A percentile compares a stretch with the other conserved stretches of the same genome.
These are phyloP conservation scores for Muntiacus reevesi DNA, from an alignment of 2,113 vertebrate genomes.

Conservation along the genomic window DNA sequence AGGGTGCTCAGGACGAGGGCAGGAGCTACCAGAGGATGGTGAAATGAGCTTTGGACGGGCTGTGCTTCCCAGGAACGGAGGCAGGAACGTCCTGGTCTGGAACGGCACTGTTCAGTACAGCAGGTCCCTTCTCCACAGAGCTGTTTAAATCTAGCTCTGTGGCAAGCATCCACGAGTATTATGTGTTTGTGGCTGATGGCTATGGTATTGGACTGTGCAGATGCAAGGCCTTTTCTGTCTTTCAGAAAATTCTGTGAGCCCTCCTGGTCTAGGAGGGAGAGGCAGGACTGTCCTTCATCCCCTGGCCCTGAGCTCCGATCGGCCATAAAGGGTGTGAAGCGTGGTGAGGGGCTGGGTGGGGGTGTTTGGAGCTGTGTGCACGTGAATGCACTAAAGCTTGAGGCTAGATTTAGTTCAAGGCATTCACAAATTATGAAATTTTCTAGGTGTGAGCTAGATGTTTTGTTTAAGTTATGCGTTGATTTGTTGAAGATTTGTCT, in stretches of 20 bases:
- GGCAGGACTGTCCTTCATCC: rapidly evolving
- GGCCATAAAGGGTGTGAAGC: not conserved
- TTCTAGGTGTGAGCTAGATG: not conserved
- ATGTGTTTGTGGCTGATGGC: not conserved
- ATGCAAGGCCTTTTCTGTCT: not conserved
- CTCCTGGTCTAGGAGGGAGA: not conserved
- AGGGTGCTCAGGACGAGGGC: not conserved
- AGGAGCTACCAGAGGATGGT: not conserved
- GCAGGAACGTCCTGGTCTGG: not conserved
- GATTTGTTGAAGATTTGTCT: not conserved
- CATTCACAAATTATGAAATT: not conserved
- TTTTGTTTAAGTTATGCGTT: not conserved
- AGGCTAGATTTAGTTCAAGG: not conserved
- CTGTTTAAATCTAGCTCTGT: not conserved
- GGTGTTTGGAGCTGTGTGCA: not conserved
- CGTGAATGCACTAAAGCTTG: not conserved
- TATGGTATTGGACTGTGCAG: not conserved
- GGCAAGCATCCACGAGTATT: not conserved
- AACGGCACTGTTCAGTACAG: rapidly evolving
- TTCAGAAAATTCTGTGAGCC: not conserved
- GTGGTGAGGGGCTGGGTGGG: too few species aligned
- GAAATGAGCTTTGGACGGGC: not conserved
- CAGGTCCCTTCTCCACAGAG: too few species aligned
- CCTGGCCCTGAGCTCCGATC: rapidly evolving
- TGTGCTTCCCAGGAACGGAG: not conserved